Percentiles rank a stretch among this genome's conserved stretches.
These are phyloP conservation scores for Meteorus sp. DNA, from an alignment of 1,140 invertebrate genomes.

Conservation along the genomic window DNA sequence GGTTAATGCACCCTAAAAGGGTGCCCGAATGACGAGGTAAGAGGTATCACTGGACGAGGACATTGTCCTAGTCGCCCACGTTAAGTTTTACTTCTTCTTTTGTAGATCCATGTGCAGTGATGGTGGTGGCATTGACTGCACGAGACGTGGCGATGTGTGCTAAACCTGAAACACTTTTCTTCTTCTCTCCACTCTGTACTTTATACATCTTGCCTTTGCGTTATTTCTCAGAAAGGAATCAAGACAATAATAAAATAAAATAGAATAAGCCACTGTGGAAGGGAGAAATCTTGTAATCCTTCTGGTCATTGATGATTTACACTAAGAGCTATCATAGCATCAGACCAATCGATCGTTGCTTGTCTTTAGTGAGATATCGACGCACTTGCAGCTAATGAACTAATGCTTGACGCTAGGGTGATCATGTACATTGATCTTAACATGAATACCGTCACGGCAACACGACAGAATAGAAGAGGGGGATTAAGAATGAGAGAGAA, in stretches of 20 bases:
- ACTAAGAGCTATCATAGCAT: background rate
- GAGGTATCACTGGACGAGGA: slow-evolving; percentile 26
- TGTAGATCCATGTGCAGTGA: no score
- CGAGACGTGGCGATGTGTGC: slow-evolving; percentile 6
- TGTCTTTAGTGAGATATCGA: slow-evolving; percentile 22
- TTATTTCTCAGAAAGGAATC: slow-evolving; percentile 15
- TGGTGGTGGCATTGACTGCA: no score
- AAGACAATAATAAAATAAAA: no score
- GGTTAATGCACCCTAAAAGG: slow-evolving; percentile 42
- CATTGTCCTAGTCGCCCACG: slow-evolving; percentile 40
- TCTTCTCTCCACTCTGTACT: slow-evolving; percentile 10
- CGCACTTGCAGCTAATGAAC: slow-evolving; percentile 18
- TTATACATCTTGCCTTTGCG: background rate
- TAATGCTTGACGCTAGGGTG: slow-evolving; percentile 14
- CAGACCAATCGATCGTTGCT: slow-evolving; percentile 17
- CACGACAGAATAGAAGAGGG: no score
- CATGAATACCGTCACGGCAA: slow-evolving; percentile 15
- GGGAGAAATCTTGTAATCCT: slow-evolving; percentile 11
- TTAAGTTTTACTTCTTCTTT: slow-evolving; percentile 14
- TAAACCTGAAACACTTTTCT: slow-evolving; percentile 15
- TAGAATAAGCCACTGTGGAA: no score
- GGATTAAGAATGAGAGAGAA: no score
- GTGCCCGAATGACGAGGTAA: slow-evolving; percentile 21
- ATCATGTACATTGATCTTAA: slow-evolving; percentile 24
- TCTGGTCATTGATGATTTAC: slow-evolving; percentile 8